phyloP scores from a whole-genome alignment of 2,888 invertebrate genomes.

The Lamproptera curius region DNA sequence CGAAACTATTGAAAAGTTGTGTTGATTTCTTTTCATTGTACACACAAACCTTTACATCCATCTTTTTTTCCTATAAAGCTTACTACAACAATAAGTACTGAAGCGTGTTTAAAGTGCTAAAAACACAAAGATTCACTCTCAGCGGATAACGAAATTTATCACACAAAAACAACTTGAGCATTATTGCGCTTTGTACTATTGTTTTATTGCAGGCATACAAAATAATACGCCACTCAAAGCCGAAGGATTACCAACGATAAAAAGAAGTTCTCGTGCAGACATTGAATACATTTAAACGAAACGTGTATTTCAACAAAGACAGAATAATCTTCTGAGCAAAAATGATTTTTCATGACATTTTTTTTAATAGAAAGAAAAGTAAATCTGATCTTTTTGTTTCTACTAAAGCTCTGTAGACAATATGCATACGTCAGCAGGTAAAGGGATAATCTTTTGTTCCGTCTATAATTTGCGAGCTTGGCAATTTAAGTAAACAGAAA shows the following conservation, averaged over 20 bases:
- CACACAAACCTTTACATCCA: neutral
- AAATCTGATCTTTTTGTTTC: too few species aligned
- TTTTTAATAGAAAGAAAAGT: too few species aligned
- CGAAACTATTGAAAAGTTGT: constrained; percentile 67
- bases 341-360: too few species aligned
- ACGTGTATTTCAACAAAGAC: too few species aligned
- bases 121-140: neutral
- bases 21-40: constrained; percentile 37
- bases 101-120: neutral
- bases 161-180: neutral
- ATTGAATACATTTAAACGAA: too few species aligned
- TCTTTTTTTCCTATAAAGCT: neutral
- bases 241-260: neutral
- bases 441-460: too few species aligned
- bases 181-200: neutral
- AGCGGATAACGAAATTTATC: neutral
- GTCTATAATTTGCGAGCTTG: too few species aligned
- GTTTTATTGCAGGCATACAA: neutral
- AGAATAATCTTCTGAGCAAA: too few species aligned
- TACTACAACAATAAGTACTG: neutral
- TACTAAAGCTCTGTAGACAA: too few species aligned
- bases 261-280: too few species aligned
- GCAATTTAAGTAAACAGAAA: too few species aligned
- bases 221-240: neutral
- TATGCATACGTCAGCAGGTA: too few species aligned